Conservation (phyloP, 2,113 vertebrate genomes). For the Regulus satrapa region DNA sequence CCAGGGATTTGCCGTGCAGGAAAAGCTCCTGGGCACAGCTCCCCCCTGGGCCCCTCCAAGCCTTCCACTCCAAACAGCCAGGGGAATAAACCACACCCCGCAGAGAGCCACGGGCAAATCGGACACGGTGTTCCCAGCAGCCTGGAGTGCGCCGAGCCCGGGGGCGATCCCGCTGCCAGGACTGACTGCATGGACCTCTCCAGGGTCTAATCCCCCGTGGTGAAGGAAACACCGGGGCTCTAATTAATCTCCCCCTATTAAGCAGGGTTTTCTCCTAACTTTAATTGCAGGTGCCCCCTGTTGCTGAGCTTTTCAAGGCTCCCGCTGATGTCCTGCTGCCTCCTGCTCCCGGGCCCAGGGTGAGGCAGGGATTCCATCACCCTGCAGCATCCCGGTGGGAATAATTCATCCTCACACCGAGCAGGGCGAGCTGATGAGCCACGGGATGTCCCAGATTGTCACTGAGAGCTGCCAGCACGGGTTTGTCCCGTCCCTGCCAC, state of each 20-base stretch:
- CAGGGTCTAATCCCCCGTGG: background rate
- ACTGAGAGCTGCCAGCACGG: background rate
- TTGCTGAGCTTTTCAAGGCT: background rate
- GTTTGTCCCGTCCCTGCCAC: background rate
- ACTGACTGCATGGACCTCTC: fast-evolving
- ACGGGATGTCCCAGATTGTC: background rate
- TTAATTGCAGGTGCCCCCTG: background rate
- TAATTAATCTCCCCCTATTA: background rate
- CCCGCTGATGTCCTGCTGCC: background rate
- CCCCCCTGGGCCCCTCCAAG: background rate
- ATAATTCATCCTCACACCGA: fast-evolving
- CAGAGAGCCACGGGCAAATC: background rate
- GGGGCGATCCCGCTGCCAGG: background rate
- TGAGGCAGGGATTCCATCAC: fast-evolving
- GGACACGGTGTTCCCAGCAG: background rate
- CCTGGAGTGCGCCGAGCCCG: fast-evolving
- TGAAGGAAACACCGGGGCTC: background rate
- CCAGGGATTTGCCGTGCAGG: background rate
- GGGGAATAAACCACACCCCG: background rate
- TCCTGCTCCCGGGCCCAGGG: background rate
- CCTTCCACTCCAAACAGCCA: background rate
- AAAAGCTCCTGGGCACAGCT: background rate
- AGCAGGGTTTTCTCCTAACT: background rate
- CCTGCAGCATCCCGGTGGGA: background rate
- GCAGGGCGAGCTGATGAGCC: background rate